Evolutionary conservation across 1,140 invertebrate genomes (phyloP).

Genomic region (Drosophila biarmipes): DNA sequence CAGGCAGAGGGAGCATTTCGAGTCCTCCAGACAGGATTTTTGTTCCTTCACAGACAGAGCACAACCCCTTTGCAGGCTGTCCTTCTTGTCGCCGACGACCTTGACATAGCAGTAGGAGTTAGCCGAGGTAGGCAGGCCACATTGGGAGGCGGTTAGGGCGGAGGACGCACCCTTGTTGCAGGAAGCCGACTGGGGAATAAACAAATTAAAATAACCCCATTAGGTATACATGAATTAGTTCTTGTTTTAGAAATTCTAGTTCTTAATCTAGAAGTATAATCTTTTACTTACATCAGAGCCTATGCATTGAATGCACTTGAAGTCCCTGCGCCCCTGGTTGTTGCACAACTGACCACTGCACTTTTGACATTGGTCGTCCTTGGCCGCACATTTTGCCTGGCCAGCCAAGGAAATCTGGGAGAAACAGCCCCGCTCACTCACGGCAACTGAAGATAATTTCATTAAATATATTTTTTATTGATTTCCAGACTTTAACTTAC

Average conservation of each 20-base stretch:
- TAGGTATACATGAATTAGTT: too few species aligned
- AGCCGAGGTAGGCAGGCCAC: slow-evolving; percentile 56
- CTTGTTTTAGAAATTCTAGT: too few species aligned
- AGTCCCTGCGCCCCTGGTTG: slow-evolving; percentile 65
- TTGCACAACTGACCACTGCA: slow-evolving; percentile 73
- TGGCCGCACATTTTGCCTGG: slow-evolving; percentile 38
- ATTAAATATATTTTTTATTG: not conserved
- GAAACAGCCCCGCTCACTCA: slow-evolving; percentile 69
- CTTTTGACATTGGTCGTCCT: slow-evolving; percentile 57
- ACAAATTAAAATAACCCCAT: not conserved
- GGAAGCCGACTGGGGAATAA: slow-evolving; percentile 17
- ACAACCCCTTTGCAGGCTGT: slow-evolving; percentile 57
- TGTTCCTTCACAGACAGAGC: slow-evolving; percentile 57
- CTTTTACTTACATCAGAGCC: slow-evolving; percentile 51
- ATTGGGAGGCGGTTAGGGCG: slow-evolving; percentile 43
- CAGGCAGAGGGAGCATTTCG: slow-evolving; percentile 64
- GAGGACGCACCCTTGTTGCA: slow-evolving; percentile 37
- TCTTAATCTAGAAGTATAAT: too few species aligned
- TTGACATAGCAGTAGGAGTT: slow-evolving; percentile 79
- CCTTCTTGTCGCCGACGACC: slow-evolving; percentile 3
- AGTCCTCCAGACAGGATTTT: slow-evolving; percentile 47
- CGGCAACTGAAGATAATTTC: slow-evolving; percentile 42
- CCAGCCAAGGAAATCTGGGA: slow-evolving; percentile 46
- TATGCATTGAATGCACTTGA: slow-evolving; percentile 68
- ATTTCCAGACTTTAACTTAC: slow-evolving; percentile 39